phyloP scores from a whole-genome alignment of 2,888 invertebrate genomes.

The Thecophora atra region DNA sequence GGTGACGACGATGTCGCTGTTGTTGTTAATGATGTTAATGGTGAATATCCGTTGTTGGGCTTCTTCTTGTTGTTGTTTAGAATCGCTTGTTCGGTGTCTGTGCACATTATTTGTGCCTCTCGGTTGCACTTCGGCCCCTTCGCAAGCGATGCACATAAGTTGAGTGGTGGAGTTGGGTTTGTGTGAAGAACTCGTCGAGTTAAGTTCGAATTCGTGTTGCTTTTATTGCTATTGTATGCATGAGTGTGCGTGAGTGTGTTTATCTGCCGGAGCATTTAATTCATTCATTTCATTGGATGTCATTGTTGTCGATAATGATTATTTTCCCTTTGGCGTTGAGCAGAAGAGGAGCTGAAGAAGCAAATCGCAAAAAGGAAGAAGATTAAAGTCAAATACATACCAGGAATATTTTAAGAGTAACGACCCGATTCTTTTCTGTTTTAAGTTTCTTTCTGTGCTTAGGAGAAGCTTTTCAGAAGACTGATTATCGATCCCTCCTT shows the following conservation, averaged over 20 bases:
- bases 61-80: constrained; percentile 24
- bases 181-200: no score
- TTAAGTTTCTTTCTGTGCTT: no score
- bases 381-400: constrained; percentile 1
- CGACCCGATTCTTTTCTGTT: no score
- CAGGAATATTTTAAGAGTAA: no score
- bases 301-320: constrained; percentile 18
- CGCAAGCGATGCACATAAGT: no score
- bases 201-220: not conserved
- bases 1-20: constrained; percentile 7
- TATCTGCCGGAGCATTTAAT: constrained; percentile 24
- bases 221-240: constrained; percentile 3
- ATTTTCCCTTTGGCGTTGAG: constrained; percentile 1
- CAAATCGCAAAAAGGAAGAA: not conserved
- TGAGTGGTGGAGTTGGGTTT: no score
- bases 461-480: no score
- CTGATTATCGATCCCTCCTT: no score
- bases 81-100: constrained; percentile 17
- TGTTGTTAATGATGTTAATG: not conserved
- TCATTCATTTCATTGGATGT: constrained; percentile 25
- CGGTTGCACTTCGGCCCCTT: constrained; percentile 12
- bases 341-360: constrained; percentile 3
- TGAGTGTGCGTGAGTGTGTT: not conserved
- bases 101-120: constrained; percentile 35
- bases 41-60: constrained; percentile 4